Evolutionary conservation across 2,113 vertebrate genomes (phyloP).

Genomic region (Heterocephalus glaber): DNA sequence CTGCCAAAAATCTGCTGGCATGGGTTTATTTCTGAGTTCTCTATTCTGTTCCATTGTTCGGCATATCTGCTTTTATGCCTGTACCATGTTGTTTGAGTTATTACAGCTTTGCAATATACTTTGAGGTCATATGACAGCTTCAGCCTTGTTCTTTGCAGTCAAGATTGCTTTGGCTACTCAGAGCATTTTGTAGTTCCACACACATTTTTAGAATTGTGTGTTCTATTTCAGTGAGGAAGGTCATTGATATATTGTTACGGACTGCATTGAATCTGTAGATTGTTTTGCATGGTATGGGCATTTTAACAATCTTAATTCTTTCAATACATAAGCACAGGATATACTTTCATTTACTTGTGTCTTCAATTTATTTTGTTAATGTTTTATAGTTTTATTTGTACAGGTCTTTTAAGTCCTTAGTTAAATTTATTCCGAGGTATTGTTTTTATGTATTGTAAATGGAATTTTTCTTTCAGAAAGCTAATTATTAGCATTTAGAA

Average conservation of each 20-base stretch:
- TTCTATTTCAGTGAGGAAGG: neutral
- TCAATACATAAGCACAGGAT: neutral
- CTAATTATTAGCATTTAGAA: neutral
- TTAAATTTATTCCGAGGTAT: neutral
- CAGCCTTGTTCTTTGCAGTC: neutral
- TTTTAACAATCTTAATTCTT: neutral
- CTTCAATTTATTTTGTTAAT: neutral
- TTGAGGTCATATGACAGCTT: neutral
- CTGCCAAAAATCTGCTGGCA: neutral
- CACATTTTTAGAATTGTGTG: neutral
- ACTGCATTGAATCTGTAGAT: neutral
- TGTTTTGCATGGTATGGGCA: neutral
- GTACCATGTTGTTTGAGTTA: neutral
- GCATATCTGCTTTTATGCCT: neutral
- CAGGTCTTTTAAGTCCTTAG: neutral
- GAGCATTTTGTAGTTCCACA: neutral
- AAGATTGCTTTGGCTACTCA: neutral
- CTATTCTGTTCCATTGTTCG: neutral
- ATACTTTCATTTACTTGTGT: neutral
- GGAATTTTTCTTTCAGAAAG: neutral
- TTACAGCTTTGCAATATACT: neutral
- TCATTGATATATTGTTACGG: neutral
- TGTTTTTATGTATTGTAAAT: neutral
- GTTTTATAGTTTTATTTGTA: neutral
- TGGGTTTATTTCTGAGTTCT: neutral